Evolutionary conservation across 2,888 invertebrate species (phyloP).

Genomic region (Tolmerus cingulatus): DNA sequence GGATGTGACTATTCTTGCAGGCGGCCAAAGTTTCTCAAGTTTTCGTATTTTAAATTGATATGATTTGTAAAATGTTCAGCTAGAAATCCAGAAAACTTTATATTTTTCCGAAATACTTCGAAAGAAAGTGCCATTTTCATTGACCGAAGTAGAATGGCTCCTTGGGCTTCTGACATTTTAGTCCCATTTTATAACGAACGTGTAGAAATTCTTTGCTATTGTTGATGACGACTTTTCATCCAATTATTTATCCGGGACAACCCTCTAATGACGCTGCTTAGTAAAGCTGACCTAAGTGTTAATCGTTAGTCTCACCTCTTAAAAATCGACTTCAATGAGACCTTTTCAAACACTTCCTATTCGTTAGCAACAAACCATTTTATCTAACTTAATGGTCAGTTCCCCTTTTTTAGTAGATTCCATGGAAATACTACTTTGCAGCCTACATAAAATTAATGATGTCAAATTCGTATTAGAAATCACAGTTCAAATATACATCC

Average conservation of each 20-base stretch:
- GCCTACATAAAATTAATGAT: too few species aligned
- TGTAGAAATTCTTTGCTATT: background rate
- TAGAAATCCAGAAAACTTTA: background rate
- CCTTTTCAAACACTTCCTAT: too few species aligned
- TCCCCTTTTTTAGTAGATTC: too few species aligned
- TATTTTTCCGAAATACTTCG: background rate
- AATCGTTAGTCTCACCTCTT: background rate
- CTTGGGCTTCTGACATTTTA: background rate
- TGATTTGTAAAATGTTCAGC: slow-evolving; percentile 12
- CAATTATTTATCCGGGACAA: background rate
- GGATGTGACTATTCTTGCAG: background rate
- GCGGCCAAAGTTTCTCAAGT: background rate
- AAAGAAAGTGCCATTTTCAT: background rate
- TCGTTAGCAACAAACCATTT: too few species aligned
- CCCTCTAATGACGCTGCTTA: background rate
- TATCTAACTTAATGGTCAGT: too few species aligned
- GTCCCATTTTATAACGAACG: background rate
- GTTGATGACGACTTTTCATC: background rate
- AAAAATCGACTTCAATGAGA: background rate
- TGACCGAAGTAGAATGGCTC: background rate
- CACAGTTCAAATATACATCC: too few species aligned
- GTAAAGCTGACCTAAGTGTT: background rate
- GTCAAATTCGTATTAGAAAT: too few species aligned
- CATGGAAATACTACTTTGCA: too few species aligned
- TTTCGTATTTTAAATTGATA: background rate